phyloP scores from a whole-genome alignment of 2,113 vertebrate species.

The Crocuta crocuta region DNA sequence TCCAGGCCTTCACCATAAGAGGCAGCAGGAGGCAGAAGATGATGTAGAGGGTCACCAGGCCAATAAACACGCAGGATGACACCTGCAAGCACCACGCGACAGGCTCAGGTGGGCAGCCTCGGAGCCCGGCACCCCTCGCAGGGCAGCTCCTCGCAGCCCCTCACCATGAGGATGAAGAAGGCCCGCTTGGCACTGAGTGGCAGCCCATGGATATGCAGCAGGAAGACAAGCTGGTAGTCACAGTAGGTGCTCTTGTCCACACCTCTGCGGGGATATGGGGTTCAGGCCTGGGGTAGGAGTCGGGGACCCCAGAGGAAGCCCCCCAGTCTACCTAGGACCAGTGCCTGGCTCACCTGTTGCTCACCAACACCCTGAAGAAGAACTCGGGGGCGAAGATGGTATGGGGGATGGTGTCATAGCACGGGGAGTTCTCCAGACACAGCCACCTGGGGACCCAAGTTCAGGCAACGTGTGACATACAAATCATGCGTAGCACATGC shows the following conservation, averaged over 20 bases:
- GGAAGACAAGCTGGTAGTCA: constrained; percentile 81
- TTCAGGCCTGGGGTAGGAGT: not conserved
- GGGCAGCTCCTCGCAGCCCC: not conserved
- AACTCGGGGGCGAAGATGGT: constrained; percentile 69
- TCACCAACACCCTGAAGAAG: constrained; percentile 81
- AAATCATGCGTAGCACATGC: not conserved
- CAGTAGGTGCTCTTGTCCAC: constrained; percentile 84
- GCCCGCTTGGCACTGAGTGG: constrained; percentile 66
- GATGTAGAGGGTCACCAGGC: constrained; percentile 59
- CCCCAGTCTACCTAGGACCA: not conserved
- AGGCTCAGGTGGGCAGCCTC: fast-evolving
- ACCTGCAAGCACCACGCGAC: not conserved
- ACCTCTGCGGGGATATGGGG: constrained; percentile 55
- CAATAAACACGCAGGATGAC: not conserved
- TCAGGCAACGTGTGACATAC: not conserved
- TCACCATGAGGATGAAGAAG: constrained; percentile 62
- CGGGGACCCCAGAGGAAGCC: not conserved
- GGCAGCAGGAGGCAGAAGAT: constrained; percentile 47
- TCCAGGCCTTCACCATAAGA: not conserved
- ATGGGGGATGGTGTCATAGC: constrained; percentile 68
- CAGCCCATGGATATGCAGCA: constrained; percentile 82
- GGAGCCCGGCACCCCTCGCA: not conserved
- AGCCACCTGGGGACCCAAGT: constrained; percentile 77
- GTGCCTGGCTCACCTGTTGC: constrained; percentile 76
- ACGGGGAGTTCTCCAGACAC: constrained; percentile 78